Percentiles rank a stretch among this genome's conserved stretches.
Conservation (phyloP, 2,797 vertebrate genomes). For the Tokudaia tokunoshimensis region DNA sequence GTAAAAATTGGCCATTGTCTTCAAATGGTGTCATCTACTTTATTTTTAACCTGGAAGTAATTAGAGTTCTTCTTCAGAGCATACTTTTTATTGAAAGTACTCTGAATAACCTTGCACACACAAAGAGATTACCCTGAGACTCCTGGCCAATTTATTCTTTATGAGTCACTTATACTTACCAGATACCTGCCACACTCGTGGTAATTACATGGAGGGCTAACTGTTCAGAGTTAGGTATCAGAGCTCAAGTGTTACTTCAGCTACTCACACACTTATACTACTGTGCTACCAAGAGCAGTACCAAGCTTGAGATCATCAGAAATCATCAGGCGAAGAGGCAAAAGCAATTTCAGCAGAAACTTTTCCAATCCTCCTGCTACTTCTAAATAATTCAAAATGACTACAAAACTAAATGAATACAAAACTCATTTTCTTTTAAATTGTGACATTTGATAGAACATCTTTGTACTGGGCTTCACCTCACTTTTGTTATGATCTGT, state of each 20-base stretch:
- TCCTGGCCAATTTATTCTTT: constrained; percentile 50
- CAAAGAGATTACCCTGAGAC: neutral
- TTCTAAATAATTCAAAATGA: constrained; percentile 19
- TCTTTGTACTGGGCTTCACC: neutral
- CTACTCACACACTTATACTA: neutral
- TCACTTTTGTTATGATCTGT: constrained; percentile 1
- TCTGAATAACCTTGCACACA: constrained; percentile 53
- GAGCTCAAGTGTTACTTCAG: neutral
- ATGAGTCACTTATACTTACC: constrained; percentile 23
- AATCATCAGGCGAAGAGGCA: neutral
- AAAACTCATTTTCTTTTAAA: neutral
- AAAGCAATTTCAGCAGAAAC: neutral
- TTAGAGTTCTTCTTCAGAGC: constrained; percentile 35
- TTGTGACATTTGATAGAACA: neutral
- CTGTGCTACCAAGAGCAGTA: neutral
- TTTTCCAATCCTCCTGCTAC: neutral
- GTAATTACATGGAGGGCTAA: constrained; percentile 41
- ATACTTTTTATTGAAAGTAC: neutral
- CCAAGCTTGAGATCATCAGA: neutral
- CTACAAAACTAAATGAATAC: neutral
- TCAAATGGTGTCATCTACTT: constrained; percentile 17
- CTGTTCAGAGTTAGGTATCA: neutral
- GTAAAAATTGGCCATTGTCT: constrained; percentile 38
- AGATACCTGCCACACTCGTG: constrained; percentile 8
- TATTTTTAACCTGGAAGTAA: constrained; percentile 64